Percentiles rank a stretch among this genome's conserved stretches.
phyloP scores from a whole-genome alignment of 2,113 vertebrate genomes.

The Caranx ignobilis region DNA sequence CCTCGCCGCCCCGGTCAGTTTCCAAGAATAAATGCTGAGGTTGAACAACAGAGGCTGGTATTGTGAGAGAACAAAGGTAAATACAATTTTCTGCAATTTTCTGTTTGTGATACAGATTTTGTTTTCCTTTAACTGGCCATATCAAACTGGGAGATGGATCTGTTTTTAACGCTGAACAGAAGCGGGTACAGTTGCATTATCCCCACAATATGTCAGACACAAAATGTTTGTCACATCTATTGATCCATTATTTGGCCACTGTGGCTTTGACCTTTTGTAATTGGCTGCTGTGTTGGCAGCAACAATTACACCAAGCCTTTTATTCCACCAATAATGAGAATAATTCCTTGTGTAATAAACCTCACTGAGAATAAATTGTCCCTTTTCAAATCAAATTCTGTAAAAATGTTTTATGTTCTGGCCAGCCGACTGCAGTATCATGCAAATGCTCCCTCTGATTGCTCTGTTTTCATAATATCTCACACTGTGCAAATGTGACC shows the following conservation, averaged over 20 bases:
- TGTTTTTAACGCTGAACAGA: not conserved
- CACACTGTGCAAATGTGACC: not conserved
- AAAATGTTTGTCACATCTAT: not conserved
- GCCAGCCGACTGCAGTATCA: constrained; percentile 21
- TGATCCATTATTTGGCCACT: constrained; percentile 17
- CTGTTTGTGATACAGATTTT: not conserved
- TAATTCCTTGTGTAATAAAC: constrained; percentile 9
- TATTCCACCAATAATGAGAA: constrained; percentile 17
- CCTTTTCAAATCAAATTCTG: constrained; percentile 17
- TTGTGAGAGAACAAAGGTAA: constrained; percentile 30
- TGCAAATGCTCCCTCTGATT: constrained; percentile 36
- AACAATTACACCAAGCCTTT: constrained; percentile 26
- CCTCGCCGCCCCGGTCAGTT: constrained; percentile 15
- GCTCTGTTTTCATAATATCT: constrained; percentile 19
- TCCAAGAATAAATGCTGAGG: constrained; percentile 41
- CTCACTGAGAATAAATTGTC: constrained; percentile 13
- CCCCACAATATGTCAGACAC: not conserved
- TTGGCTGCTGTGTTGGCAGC: constrained; percentile 21
- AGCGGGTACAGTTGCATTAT: not conserved
- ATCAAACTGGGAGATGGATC: constrained; percentile 7
- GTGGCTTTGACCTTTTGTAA: constrained; percentile 21
- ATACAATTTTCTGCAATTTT: constrained; percentile 43
- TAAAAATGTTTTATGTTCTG: constrained; percentile 28
- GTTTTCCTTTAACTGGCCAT: not conserved
- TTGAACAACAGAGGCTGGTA: constrained; percentile 21